Evolutionary conservation across 2,113 vertebrate species (phyloP).

Genomic region (Tachysurus vachellii): DNA sequence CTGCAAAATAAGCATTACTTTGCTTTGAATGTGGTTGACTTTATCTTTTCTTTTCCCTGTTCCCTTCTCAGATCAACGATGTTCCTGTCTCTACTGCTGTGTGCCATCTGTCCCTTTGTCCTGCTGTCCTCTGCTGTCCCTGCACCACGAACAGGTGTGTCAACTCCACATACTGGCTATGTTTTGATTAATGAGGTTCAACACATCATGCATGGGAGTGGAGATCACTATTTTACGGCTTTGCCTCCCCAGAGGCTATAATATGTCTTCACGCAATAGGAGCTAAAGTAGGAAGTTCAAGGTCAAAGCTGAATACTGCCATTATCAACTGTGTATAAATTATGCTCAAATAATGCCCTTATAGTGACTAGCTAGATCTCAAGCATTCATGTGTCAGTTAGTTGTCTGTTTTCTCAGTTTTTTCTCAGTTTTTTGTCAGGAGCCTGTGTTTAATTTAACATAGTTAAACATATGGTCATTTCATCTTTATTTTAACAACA

Average conservation of each 20-base stretch:
- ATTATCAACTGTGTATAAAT: background rate
- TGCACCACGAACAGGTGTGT: conserved; percentile 64
- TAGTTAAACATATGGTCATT: too few relatives aligned
- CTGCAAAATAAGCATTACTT: conserved; percentile 12
- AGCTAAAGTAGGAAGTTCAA: background rate
- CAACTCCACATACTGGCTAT: conserved; percentile 32
- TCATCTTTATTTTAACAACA: too few relatives aligned
- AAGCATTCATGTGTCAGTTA: conserved; percentile 2
- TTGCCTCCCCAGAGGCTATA: background rate
- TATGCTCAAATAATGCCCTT: background rate
- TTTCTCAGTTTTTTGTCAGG: background rate
- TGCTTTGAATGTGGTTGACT: background rate
- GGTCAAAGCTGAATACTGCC: background rate
- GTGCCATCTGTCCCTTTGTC: conserved; percentile 64
- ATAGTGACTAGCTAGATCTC: background rate
- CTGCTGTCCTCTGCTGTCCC: conserved; percentile 57
- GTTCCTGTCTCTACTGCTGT: conserved; percentile 61
- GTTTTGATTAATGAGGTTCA: conserved; percentile 47
- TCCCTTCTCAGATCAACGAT: conserved; percentile 60
- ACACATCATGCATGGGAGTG: background rate
- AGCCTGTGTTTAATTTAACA: too few relatives aligned
- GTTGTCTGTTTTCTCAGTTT: background rate
- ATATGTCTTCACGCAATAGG: background rate
- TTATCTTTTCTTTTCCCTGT: conserved; percentile 3
- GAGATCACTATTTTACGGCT: conserved; percentile 14